Conservation (phyloP, 2,113 vertebrate genomes). For the Equus quagga region DNA sequence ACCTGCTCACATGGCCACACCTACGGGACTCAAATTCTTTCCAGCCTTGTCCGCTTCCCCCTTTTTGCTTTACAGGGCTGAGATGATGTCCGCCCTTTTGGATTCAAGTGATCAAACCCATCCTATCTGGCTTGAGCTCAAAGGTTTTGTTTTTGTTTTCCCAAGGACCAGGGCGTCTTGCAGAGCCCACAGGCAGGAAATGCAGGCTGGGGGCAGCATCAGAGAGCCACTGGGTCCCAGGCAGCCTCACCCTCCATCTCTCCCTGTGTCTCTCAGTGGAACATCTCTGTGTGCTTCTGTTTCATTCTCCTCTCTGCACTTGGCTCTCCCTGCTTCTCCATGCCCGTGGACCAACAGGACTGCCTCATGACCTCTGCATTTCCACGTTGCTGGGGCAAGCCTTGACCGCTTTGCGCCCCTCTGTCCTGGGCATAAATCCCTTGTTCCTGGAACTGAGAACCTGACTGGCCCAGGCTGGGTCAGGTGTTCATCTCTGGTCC, state of each 20-base stretch:
- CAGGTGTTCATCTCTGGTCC: neutral
- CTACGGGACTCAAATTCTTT: neutral
- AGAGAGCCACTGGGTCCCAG: neutral
- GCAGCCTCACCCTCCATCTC: neutral
- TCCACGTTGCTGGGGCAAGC: neutral
- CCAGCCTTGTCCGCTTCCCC: accelerated
- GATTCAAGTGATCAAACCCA: neutral
- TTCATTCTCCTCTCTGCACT: neutral
- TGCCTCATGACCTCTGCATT: neutral
- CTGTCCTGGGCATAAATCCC: neutral
- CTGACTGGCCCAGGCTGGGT: neutral
- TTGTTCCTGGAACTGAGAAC: neutral
- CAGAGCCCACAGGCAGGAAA: neutral
- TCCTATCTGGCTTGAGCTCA: neutral
- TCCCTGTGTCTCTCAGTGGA: neutral
- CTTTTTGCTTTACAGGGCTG: neutral
- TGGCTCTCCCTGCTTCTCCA: neutral
- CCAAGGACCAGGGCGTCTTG: neutral
- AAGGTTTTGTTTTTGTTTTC: neutral
- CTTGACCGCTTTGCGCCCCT: neutral
- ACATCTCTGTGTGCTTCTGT: neutral
- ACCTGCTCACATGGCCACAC: accelerated
- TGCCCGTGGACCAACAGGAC: neutral
- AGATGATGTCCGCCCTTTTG: neutral
- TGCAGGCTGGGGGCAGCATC: neutral